Evolutionary conservation across 2,888 invertebrate species (phyloP).

Genomic region (Meandrusa payeni): DNA sequence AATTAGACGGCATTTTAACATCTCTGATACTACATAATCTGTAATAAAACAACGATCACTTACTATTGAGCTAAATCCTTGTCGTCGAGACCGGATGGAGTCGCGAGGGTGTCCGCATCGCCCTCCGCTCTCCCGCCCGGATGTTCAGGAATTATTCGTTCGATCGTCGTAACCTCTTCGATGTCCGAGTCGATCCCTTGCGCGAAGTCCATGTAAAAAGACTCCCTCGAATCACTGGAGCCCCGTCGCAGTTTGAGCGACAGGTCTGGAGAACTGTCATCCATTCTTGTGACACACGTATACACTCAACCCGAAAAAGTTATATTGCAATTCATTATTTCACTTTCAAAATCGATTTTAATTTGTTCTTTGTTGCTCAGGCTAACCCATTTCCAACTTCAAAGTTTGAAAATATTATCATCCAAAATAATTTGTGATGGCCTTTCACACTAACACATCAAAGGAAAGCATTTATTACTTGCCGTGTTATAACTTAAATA

Average conservation of each 20-base stretch:
- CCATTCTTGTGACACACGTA: slow-evolving; percentile 55
- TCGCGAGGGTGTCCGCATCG: slow-evolving; percentile 71
- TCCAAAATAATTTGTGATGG: too few relatives aligned
- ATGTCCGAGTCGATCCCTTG: slow-evolving; percentile 95
- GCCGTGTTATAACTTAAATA: too few relatives aligned
- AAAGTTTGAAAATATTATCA: too few relatives aligned
- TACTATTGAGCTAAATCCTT: slow-evolving; percentile 74
- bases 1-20: too few relatives aligned
- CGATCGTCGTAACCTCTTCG: slow-evolving; percentile 89
- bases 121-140: slow-evolving; percentile 68
- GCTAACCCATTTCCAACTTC: slow-evolving; percentile 37
- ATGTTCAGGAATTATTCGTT: slow-evolving; percentile 78
- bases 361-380: slow-evolving; percentile 24
- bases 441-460: too few relatives aligned
- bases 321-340: slow-evolving; percentile 37
- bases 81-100: slow-evolving; percentile 75
- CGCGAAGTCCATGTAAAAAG: slow-evolving; percentile 95
- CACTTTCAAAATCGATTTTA: slow-evolving; percentile 48
- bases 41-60: slow-evolving; percentile 32
- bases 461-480: too few relatives aligned
- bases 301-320: slow-evolving; percentile 33
- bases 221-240: slow-evolving; percentile 92
- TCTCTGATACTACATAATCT: too few relatives aligned
- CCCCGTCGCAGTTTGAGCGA: slow-evolving; percentile 92
- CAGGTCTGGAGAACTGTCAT: slow-evolving; percentile 92